Conservation (phyloP, 2,797 vertebrate species). For the Thalassophryne amazonica region DNA sequence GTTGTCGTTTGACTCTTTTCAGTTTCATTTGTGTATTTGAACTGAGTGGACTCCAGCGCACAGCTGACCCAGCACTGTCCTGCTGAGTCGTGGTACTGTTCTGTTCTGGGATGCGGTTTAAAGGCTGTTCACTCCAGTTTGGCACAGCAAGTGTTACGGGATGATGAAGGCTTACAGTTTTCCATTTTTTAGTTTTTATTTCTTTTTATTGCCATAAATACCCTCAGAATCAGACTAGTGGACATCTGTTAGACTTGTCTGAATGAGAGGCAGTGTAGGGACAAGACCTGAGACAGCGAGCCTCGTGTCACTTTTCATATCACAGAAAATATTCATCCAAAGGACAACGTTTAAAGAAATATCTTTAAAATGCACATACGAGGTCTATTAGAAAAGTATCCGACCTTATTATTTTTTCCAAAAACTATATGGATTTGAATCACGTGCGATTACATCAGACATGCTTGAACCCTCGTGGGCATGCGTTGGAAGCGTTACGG, state of each 20-base stretch:
- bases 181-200: too few species aligned
- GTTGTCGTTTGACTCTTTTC: conserved; percentile 10
- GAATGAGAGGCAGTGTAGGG: conserved; percentile 12
- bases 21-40: conserved; percentile 36
- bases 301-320: conserved; percentile 30
- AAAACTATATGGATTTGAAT: too few species aligned
- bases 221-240: conserved; percentile 17
- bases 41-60: conserved; percentile 23
- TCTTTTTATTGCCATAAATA: conserved; percentile 33
- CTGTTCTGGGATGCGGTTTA: conserved; percentile 21
- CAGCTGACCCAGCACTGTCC: not conserved
- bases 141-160: conserved; percentile 17
- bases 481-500: too few species aligned
- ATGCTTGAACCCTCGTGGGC: too few species aligned
- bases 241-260: conserved; percentile 6
- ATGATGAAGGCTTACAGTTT: conserved; percentile 19
- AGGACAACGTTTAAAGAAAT: too few species aligned
- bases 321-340: too few species aligned
- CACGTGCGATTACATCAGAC: too few species aligned
- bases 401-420: too few species aligned
- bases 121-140: conserved; percentile 13
- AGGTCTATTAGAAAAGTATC: too few species aligned
- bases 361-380: too few species aligned
- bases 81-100: conserved; percentile 15
- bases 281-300: not conserved